phyloP scores from a whole-genome alignment of 2,888 invertebrate species.

The Sarcophaga subvicina region DNA sequence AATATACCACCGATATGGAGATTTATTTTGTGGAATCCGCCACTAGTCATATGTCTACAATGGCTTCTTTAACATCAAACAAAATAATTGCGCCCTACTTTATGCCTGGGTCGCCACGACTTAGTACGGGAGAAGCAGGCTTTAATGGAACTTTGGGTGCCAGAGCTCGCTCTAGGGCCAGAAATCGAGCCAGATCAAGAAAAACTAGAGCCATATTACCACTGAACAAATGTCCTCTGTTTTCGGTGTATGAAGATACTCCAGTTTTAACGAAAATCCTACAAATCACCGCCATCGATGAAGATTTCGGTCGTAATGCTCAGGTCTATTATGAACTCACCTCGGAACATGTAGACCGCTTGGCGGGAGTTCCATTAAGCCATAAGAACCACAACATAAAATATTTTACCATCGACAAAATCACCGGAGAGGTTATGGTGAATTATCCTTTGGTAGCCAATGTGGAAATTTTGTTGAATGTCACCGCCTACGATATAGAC shows the following conservation, averaged over 20 bases:
- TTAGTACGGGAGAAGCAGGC: conserved; percentile 70
- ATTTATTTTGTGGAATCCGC: conserved; percentile 81
- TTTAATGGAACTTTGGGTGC: conserved; percentile 66
- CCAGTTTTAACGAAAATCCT: conserved; percentile 87
- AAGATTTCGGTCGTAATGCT: conserved; percentile 88
- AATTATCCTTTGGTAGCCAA: conserved; percentile 88
- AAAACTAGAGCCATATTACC: conserved; percentile 59
- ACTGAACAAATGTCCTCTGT: conserved; percentile 83
- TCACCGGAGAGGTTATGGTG: conserved; percentile 89
- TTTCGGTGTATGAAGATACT: conserved; percentile 88
- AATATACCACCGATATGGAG: conserved; percentile 84
- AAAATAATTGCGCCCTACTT: conserved; percentile 76
- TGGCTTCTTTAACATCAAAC: conserved; percentile 70
- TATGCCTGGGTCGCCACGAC: conserved; percentile 79
- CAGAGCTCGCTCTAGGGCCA: conserved; percentile 69
- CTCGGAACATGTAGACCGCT: conserved; percentile 86
- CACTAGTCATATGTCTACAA: conserved; percentile 69
- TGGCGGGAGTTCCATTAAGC: conserved; percentile 74
- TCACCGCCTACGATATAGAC: conserved; percentile 90
- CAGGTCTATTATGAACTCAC: conserved; percentile 88
- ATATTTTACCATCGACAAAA: conserved; percentile 88
- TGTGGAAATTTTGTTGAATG: conserved; percentile 88
- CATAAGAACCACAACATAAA: conserved; percentile 79
- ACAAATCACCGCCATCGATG: conserved; percentile 88
- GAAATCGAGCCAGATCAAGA: conserved; percentile 73